These are phyloP conservation scores for Rhopalosiphum maidis DNA, from an alignment of 1,140 invertebrate species.

Conservation along the genomic window DNA sequence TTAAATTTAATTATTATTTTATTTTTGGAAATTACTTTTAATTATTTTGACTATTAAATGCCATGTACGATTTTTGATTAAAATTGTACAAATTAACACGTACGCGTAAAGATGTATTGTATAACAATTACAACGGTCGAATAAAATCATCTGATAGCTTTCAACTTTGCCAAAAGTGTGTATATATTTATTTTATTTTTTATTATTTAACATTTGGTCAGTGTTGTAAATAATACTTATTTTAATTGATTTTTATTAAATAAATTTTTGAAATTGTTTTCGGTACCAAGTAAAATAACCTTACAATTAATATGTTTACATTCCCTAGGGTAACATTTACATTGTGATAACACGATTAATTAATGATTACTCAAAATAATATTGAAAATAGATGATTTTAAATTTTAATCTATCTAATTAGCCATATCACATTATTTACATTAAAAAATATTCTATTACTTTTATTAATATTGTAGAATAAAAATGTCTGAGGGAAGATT, in stretches of 20 bases:
- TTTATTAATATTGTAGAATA: constrained; percentile 34
- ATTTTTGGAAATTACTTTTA: neutral
- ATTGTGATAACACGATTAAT: constrained; percentile 21
- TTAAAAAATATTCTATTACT: neutral
- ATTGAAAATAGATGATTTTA: neutral
- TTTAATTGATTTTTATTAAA: neutral
- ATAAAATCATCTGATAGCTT: constrained; percentile 23
- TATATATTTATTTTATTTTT: constrained; percentile 30
- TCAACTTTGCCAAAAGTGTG: constrained; percentile 27
- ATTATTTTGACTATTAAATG: neutral
- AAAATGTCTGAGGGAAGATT: constrained; percentile 58
- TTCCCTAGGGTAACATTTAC: neutral
- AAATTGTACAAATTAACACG: neutral
- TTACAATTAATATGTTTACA: constrained; percentile 28
- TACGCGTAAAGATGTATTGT: constrained; percentile 10
- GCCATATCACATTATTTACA: neutral
- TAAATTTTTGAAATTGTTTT: neutral
- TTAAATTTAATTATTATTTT: neutral
- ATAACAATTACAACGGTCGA: constrained; percentile 1
- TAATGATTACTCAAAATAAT: constrained; percentile 25
- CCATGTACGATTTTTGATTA: neutral
- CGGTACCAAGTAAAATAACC: neutral
- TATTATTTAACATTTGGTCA: neutral
- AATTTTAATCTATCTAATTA: neutral
- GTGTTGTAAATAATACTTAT: neutral